A percentile compares a stretch with the other conserved stretches of the same genome.
These are phyloP conservation scores for Conistra vaccinii DNA, from an alignment of 2,888 invertebrate genomes.

Conservation along the genomic window DNA sequence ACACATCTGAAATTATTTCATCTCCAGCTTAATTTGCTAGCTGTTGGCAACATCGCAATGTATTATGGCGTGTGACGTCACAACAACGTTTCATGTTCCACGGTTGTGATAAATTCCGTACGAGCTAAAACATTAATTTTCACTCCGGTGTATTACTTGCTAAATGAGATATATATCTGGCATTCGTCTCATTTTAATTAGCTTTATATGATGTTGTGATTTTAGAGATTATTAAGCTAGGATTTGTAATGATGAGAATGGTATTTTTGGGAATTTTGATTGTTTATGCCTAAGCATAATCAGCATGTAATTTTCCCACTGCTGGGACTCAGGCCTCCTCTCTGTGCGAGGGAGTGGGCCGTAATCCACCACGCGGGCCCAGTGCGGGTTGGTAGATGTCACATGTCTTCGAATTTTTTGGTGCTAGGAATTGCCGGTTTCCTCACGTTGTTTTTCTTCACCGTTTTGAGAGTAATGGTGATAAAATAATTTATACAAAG, in stretches of 20 bases:
- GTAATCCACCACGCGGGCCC: no score
- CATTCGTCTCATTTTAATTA: slow-evolving; percentile 60
- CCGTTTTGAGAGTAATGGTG: no score
- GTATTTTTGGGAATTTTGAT: not conserved
- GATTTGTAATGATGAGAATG: slow-evolving; percentile 7
- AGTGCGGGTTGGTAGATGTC: no score
- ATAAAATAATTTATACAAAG: no score
- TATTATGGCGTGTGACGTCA: slow-evolving; percentile 67
- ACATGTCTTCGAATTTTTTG: no score
- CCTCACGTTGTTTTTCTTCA: no score
- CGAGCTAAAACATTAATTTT: slow-evolving; percentile 69
- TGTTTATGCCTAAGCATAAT: not conserved
- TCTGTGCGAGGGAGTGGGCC: no score
- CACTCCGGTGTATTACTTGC: slow-evolving; percentile 63
- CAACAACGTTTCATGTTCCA: slow-evolving; percentile 53
- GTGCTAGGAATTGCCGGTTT: no score
- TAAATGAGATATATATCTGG: slow-evolving; percentile 58
- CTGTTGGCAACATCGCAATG: slow-evolving; percentile 58
- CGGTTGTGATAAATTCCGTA: slow-evolving; percentile 60
- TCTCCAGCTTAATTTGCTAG: slow-evolving; percentile 65
- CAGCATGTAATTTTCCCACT: no score
- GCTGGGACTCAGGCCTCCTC: no score
- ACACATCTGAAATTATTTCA: slow-evolving; percentile 54
- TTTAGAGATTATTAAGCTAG: slow-evolving; percentile 21
- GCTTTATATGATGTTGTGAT: slow-evolving; percentile 32